Evolutionary conservation across 2,113 vertebrate species (phyloP), one percentile per base, ranked within the genome.

Genomic region (Corydoras sp.): DNA sequence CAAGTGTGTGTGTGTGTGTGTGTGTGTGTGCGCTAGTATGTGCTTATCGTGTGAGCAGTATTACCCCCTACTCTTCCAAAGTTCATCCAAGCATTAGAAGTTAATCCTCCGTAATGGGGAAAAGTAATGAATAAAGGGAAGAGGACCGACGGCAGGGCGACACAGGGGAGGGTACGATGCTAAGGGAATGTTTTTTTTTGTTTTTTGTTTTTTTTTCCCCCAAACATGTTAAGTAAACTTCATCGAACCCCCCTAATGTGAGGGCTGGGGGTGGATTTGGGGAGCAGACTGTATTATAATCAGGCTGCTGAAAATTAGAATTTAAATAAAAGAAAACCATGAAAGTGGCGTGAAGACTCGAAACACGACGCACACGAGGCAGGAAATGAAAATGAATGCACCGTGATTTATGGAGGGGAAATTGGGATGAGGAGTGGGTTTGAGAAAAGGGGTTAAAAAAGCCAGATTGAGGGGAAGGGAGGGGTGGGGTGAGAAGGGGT

Each of bases 21-120:
- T 55, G 24, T 70, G 66, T 79, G 62, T 68, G 53, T 55, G 60
- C 70, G 35, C 61, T 65, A 79, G 69, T 76, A 83, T 85, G 85
- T 86, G 87, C 88, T 83, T 86, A 43, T 43, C 35, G 35, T 43
- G 35, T 43, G 35, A 43, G 35, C 35, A 43, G 35, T 75, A 76
- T 79, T 82, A 80, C 82, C 85, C 83, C 81, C 82, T 77, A 74
- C 85, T 83, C n/a, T 79, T 83, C 83, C 80, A 77, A 81, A 80
- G 85, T 87, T 85, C 89, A 86, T 87, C 82, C 88, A 88, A 89
- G 86, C 87, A 85, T 88, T 84, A 80, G 72, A 83, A 89, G 85
- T 84, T 91, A 91, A 91, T 91, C 87, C 85, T 9, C 76, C 79
- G 80, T 91, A 90, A 91, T 89, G 85, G 82, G 87, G 79, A 83